Evolutionary conservation across 2,797 vertebrate species (phyloP), one percentile per base, ranked within the genome.

Genomic region (Poecile montanus): DNA sequence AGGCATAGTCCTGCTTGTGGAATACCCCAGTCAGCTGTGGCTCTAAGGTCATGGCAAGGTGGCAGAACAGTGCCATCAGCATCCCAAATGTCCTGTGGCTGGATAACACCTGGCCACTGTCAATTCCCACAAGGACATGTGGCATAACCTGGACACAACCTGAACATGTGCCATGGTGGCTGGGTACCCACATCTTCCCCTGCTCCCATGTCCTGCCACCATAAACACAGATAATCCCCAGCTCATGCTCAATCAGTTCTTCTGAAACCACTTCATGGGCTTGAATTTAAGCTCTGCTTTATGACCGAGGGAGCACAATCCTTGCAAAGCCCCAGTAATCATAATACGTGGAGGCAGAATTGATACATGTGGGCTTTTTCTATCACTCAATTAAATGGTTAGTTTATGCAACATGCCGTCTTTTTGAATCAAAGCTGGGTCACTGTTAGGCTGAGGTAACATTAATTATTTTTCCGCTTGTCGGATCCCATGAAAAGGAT

Each of bases 381-480:
- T 98, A 97, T 98, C 97, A 98, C 98, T 98, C 98, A 99, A 98
- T 99, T 98, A 99, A 99, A 98, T 98, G 98, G 98, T 98, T 98
- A 97, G 97, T 98, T 98, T 98, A 98, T 98, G 98, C 98, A 98
- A 98, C 98, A 98, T 98, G 98, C 98, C 98, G 98, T 98, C 98
- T 97, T 97, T 97, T 97, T 98, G 98, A 98, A 98, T 98, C 97
- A 98, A 97, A 98, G 98, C 98, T 98, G 98, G 99, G 99, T 99
- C 99, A 99, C 98, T 98, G 97, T 98, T 97, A 98, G 99, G 98
- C 99, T 98, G 98, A 99, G 99, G 98, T 99, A 99, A 99, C 99
- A 98, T 99, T 99, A 99, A 99, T 99, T 99, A 99, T 99, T 99
- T 99, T 99, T 99, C 99, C 99, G 99, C 99, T 98, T 99, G 99